A percentile compares a stretch with the other conserved stretches of the same genome.
These are phyloP conservation scores for Pelecanus crispus DNA, from an alignment of 2,113 vertebrate genomes.

Conservation along the genomic window DNA sequence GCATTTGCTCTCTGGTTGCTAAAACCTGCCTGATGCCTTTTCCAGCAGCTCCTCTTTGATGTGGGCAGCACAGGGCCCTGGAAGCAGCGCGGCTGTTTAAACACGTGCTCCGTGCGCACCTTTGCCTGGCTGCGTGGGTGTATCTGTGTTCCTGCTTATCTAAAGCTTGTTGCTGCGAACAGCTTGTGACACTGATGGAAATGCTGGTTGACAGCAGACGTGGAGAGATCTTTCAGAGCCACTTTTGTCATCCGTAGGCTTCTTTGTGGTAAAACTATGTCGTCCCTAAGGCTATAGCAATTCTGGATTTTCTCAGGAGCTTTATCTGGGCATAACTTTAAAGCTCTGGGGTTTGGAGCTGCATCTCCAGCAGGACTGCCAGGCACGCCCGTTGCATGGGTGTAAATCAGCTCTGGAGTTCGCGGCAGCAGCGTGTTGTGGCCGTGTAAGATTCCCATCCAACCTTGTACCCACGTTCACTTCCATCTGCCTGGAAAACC, in stretches of 20 bases:
- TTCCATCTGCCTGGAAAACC: background rate
- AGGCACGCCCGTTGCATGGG: accelerated
- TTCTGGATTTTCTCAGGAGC: background rate
- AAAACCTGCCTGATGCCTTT: background rate
- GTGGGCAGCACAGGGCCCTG: background rate
- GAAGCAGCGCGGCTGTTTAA: background rate
- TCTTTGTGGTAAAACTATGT: background rate
- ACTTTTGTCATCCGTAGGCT: background rate
- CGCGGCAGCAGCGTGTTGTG: background rate
- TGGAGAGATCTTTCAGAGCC: background rate
- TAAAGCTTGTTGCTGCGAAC: background rate
- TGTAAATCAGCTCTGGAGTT: background rate
- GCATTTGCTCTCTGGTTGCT: background rate
- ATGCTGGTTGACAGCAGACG: background rate
- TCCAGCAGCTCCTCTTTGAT: background rate
- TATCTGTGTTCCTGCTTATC: background rate
- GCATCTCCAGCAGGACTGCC: background rate
- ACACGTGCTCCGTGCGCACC: accelerated
- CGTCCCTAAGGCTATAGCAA: background rate
- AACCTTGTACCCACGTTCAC: background rate
- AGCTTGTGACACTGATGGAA: background rate
- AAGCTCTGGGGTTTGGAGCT: background rate
- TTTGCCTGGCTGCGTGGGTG: background rate
- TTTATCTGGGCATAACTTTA: background rate
- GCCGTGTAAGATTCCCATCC: background rate